Percentiles rank a stretch among this genome's conserved stretches.
phyloP scores from a whole-genome alignment of 2,113 vertebrate species.

The Rhinoptilus africanus region DNA sequence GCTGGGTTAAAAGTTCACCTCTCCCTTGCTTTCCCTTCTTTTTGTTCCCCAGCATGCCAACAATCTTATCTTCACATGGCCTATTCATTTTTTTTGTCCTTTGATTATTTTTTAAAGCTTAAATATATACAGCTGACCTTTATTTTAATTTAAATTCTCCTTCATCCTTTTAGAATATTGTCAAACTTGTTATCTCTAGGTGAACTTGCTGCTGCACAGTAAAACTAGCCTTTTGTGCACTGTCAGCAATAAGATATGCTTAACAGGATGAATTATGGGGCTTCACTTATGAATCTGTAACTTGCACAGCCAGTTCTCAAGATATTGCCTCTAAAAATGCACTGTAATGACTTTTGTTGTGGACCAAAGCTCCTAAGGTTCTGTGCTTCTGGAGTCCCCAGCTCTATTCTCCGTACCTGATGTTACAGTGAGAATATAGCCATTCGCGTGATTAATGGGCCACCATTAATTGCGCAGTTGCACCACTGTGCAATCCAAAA shows the following conservation, averaged over 20 bases:
- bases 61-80: neutral
- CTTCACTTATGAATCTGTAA: neutral
- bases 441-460: neutral
- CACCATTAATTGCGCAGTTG: too few species aligned
- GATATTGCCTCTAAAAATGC: neutral
- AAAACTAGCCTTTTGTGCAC: neutral
- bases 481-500: neutral
- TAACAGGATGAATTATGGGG: neutral
- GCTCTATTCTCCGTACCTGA: neutral
- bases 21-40: neutral
- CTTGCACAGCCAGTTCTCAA: neutral
- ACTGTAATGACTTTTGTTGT: neutral
- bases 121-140: neutral
- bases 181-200: neutral
- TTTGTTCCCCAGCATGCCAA: neutral
- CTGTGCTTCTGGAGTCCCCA: neutral
- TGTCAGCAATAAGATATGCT: neutral
- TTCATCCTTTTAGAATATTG: neutral
- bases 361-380: neutral
- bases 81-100: neutral
- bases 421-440: neutral
- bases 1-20: neutral
- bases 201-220: neutral
- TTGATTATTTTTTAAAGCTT: neutral
- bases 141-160: constrained; percentile 3